phyloP scores from a whole-genome alignment of 2,888 invertebrate genomes.

The Eustalomyia histrio region DNA sequence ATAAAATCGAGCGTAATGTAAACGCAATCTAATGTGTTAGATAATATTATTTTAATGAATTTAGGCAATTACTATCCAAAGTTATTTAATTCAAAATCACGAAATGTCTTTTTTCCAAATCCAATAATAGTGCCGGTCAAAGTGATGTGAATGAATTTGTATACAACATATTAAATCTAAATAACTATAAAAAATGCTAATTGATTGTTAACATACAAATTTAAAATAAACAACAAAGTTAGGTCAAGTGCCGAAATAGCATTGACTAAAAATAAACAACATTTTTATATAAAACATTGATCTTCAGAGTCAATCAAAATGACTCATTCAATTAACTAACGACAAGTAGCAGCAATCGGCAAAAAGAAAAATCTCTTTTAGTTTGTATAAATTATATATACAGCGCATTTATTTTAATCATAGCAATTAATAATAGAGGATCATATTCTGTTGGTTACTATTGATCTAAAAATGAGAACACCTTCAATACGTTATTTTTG shows the following conservation, averaged over 20 bases:
- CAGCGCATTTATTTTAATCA: conserved; percentile 8
- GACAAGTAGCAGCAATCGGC: neutral
- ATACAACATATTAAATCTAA: conserved; percentile 19
- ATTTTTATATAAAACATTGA: neutral
- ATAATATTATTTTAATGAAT: too few relatives aligned
- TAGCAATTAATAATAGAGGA: conserved; percentile 16
- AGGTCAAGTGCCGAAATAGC: conserved; percentile 34
- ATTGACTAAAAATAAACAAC: conserved; percentile 18
- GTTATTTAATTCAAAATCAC: neutral
- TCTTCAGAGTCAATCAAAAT: conserved; percentile 23
- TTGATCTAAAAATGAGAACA: conserved; percentile 34
- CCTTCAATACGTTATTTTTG: conserved; percentile 13
- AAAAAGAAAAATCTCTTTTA: neutral
- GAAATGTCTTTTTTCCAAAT: neutral
- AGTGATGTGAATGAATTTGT: conserved; percentile 1
- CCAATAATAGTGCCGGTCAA: neutral
- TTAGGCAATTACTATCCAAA: too few relatives aligned
- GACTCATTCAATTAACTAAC: conserved; percentile 32
- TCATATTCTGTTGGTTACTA: conserved; percentile 14
- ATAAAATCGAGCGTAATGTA: too few relatives aligned
- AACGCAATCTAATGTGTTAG: too few relatives aligned
- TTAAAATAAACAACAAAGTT: neutral
- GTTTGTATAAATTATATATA: neutral
- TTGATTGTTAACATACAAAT: conserved; percentile 38
- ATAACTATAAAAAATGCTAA: conserved; percentile 27